phyloP scores from a whole-genome alignment of 2,888 invertebrate genomes.

The Plemyria rubiginata region DNA sequence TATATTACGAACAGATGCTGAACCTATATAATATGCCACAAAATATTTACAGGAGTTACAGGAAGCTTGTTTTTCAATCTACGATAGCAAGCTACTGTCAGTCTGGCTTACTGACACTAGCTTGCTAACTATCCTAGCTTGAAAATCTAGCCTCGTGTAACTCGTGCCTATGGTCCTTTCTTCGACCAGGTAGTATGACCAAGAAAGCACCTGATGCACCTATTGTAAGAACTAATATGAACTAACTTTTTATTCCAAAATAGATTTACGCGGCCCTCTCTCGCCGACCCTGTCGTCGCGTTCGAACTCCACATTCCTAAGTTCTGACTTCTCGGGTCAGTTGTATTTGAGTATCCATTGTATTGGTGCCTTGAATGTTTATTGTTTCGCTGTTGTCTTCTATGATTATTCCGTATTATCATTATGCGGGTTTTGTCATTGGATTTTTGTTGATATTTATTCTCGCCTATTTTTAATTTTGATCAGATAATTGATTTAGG shows the following conservation, averaged over 20 bases:
- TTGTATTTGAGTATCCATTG: conserved; percentile 9
- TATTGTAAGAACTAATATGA: background rate
- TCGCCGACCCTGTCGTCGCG: conserved; percentile 47
- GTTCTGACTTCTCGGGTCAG: conserved; percentile 30
- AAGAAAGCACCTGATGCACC: background rate
- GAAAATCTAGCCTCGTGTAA: no score
- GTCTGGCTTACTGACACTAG: no score
- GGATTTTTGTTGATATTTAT: background rate
- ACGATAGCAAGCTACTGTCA: no score
- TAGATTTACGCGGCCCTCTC: conserved; percentile 55
- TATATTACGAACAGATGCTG: no score
- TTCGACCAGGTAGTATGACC: no score
- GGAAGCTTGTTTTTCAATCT: no score
- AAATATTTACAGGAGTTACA: no score
- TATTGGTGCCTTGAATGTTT: background rate
- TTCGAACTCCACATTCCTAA: conserved; percentile 20
- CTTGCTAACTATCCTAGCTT: no score
- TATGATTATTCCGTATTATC: conserved; percentile 1
- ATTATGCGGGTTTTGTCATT: background rate
- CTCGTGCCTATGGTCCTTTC: no score
- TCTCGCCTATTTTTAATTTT: background rate
- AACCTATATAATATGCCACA: no score
- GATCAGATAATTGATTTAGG: background rate
- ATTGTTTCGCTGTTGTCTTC: conserved; percentile 2
- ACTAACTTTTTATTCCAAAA: conserved; percentile 23